These are phyloP conservation scores for Paracentrotus lividus DNA, from an alignment of 53 echinoderm and acorn worm genomes.

Conservation along the genomic window DNA sequence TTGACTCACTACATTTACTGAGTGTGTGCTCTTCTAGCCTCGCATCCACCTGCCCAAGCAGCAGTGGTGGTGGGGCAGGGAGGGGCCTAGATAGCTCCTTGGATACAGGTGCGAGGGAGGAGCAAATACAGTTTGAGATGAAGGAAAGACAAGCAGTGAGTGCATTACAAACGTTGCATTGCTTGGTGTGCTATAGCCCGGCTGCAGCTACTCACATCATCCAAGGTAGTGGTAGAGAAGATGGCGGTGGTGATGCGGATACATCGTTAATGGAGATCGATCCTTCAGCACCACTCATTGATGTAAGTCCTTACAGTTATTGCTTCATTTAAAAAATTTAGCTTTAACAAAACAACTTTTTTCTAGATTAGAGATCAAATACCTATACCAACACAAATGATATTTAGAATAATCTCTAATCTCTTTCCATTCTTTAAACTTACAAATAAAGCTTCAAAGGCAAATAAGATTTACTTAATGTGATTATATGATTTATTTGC, in stretches of 20 bases:
- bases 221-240: conserved; percentile 15
- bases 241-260: conserved; percentile 36
- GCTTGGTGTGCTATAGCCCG: conserved; percentile 33
- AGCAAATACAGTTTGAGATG: conserved; percentile 39
- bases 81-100: conserved; percentile 37
- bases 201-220: conserved; percentile 29
- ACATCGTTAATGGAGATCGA: conserved; percentile 87
- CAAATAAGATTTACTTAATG: no score
- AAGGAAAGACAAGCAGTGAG: conserved; percentile 40
- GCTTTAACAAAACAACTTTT: no score
- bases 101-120: conserved; percentile 44
- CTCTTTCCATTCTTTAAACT: no score
- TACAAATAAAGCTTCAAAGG: no score
- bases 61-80: conserved; percentile 20
- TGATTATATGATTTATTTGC: no score
- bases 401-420: no score
- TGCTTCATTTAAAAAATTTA: no score
- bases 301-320: conserved; percentile 76
- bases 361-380: no score
- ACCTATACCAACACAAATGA: no score
- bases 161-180: conserved; percentile 48
- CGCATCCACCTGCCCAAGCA: conserved; percentile 59
- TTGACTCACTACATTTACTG: conserved; percentile 66
- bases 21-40: conserved; percentile 24
- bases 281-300: conserved; percentile 94